phyloP scores from a whole-genome alignment of 1,140 invertebrate species.

The Sarcophaga peregrina region DNA sequence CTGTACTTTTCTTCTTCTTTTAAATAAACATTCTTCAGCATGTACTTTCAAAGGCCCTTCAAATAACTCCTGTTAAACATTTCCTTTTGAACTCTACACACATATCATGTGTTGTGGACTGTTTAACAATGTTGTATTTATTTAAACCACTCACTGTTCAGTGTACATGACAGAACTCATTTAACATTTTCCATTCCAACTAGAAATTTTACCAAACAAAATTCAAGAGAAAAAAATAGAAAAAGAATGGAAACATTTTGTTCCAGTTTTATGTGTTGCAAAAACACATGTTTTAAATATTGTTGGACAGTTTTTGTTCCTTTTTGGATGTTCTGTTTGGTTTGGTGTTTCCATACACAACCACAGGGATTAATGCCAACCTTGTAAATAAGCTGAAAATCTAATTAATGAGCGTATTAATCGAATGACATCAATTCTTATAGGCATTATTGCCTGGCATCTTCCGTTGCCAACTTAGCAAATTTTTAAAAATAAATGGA shows the following conservation, averaged over 20 bases:
- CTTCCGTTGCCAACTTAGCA: background rate
- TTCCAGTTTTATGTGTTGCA: background rate
- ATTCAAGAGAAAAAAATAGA: background rate
- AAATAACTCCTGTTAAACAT: no score
- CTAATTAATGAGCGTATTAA: conserved; percentile 2
- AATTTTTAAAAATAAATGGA: no score
- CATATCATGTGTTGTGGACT: background rate
- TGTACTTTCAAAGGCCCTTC: no score
- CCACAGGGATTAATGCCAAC: conserved; percentile 2
- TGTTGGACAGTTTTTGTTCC: no score
- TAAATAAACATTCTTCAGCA: no score
- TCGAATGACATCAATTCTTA: background rate
- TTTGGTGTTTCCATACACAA: background rate
- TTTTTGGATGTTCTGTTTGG: background rate
- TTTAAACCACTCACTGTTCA: background rate
- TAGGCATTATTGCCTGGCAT: background rate
- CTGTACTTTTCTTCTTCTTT: no score
- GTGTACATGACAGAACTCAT: background rate
- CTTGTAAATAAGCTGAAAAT: conserved; percentile 5
- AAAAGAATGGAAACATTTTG: background rate
- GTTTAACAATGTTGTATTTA: conserved; percentile 11
- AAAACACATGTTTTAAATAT: background rate
- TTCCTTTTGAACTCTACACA: background rate
- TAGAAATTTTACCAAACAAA: background rate
- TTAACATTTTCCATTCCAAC: background rate